Percentiles rank a stretch among this genome's conserved stretches.
These are phyloP conservation scores for Caiman crocodilus DNA, from an alignment of 2,797 vertebrate genomes.

Conservation along the genomic window DNA sequence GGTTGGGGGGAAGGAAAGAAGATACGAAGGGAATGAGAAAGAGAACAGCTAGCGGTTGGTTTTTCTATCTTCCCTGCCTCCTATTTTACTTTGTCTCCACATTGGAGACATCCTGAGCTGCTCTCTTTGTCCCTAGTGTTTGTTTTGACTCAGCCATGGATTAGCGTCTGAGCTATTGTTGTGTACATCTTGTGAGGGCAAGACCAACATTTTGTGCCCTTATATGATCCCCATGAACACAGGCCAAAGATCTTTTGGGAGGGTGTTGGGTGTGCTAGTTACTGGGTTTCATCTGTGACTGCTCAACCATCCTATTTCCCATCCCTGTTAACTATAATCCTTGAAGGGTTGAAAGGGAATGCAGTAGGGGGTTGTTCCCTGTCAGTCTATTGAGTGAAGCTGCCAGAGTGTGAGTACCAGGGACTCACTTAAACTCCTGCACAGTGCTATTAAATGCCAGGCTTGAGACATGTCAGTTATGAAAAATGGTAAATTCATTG, in stretches of 20 bases:
- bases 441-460: constrained; percentile 41
- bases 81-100: background rate
- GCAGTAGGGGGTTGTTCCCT: background rate
- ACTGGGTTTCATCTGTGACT: background rate
- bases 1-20: no score
- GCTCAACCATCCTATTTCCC: background rate
- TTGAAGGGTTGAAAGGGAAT: background rate
- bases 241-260: background rate
- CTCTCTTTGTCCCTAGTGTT: background rate
- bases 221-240: background rate
- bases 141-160: background rate
- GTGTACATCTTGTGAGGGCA: background rate
- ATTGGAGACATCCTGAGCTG: background rate
- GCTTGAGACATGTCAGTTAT: constrained; percentile 56
- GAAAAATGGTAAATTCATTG: constrained; percentile 74
- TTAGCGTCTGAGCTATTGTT: background rate
- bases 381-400: background rate
- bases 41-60: background rate
- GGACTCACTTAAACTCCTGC: constrained; percentile 26
- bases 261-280: accelerated
- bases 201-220: background rate
- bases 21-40: no score
- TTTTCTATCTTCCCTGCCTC: background rate
- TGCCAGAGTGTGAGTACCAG: background rate
- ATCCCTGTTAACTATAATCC: background rate